Percentiles rank a stretch among this genome's conserved stretches.
phyloP scores from a whole-genome alignment of 2,113 vertebrate species.

The Haemorhous mexicanus region DNA sequence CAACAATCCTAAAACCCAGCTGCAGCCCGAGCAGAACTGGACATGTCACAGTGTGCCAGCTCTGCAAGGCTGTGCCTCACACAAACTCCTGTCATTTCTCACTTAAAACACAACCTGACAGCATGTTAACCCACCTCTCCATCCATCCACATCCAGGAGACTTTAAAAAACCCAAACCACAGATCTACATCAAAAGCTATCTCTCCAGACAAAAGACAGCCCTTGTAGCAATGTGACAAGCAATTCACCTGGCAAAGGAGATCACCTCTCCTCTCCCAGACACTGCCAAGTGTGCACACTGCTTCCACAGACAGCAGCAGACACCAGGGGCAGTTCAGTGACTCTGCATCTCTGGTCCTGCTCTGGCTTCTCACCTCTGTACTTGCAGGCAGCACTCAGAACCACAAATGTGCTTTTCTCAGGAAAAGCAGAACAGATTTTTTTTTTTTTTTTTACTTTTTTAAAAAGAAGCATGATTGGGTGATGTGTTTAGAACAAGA shows the following conservation, averaged over 20 bases:
- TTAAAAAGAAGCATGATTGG: neutral
- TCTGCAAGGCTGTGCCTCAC: neutral
- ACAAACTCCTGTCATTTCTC: neutral
- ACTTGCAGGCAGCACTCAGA: neutral
- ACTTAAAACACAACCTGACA: slow-evolving; percentile 5
- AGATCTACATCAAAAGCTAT: neutral
- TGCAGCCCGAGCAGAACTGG: neutral
- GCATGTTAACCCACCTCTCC: slow-evolving; percentile 6
- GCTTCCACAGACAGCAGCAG: neutral
- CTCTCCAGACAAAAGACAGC: neutral
- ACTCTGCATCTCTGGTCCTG: neutral
- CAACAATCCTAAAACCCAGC: neutral
- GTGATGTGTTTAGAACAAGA: neutral
- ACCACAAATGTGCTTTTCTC: neutral
- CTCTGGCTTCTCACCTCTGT: neutral
- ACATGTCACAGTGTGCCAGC: neutral
- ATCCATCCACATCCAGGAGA: neutral
- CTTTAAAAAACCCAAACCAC: neutral
- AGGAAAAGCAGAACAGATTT: neutral
- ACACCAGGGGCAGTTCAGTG: neutral
- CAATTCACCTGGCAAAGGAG: slow-evolving; percentile 34
- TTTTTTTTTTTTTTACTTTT: neutral
- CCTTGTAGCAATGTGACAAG: slow-evolving; percentile 2
- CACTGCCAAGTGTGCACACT: neutral
- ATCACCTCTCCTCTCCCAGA: neutral